Percentiles rank a stretch among this genome's conserved stretches.
phyloP scores from a whole-genome alignment of 2,888 invertebrate species.

The Oscheius onirici region DNA sequence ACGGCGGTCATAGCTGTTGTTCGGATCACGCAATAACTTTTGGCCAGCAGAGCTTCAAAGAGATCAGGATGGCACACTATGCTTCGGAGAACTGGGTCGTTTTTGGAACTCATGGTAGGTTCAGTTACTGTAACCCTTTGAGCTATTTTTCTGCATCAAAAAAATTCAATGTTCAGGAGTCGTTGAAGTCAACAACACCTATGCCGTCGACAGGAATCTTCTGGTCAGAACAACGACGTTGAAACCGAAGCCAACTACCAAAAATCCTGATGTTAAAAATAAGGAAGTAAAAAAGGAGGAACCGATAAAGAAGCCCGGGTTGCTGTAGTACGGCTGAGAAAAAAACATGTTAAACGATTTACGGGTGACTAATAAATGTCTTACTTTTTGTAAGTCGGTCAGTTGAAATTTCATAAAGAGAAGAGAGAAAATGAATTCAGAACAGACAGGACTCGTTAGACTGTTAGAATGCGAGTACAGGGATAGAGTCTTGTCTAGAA shows the following conservation, averaged over 20 bases:
- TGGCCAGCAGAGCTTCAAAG: constrained; percentile 28
- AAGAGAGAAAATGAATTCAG: too few relatives aligned
- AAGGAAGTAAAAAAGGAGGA: background rate
- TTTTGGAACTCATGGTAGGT: constrained; percentile 26
- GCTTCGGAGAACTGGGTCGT: constrained; percentile 29
- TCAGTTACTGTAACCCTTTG: background rate
- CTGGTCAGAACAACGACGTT: background rate
- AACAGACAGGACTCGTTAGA: too few relatives aligned
- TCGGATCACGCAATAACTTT: constrained; percentile 36
- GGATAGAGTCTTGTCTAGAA: too few relatives aligned
- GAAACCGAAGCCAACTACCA: background rate
- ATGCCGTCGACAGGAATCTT: constrained; percentile 10
- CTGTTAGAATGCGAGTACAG: too few relatives aligned
- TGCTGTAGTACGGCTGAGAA: too few relatives aligned
- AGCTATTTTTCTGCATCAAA: background rate
- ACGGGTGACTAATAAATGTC: too few relatives aligned
- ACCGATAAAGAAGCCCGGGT: background rate
- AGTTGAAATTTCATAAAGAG: too few relatives aligned
- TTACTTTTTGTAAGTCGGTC: too few relatives aligned
- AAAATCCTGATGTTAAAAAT: background rate
- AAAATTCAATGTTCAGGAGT: constrained; percentile 11
- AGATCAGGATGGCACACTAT: constrained; percentile 31
- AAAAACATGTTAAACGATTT: too few relatives aligned
- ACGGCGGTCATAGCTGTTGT: constrained; percentile 27
- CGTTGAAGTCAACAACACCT: constrained; percentile 8